phyloP scores from a whole-genome alignment of 2,797 vertebrate species.

The Trachops cirrhosus region DNA sequence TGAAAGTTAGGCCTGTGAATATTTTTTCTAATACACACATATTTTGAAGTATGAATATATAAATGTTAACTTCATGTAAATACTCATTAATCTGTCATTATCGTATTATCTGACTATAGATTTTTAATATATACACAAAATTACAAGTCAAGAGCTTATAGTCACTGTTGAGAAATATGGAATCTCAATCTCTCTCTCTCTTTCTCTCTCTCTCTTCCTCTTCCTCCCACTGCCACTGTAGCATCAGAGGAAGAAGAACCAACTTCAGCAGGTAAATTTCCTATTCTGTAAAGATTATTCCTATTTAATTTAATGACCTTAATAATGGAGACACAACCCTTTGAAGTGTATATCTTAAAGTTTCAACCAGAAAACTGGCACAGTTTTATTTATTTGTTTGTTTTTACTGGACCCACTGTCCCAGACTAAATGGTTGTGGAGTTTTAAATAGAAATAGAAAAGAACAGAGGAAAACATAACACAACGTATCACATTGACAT shows the following conservation, averaged over 20 bases:
- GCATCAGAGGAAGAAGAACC: constrained; percentile 81
- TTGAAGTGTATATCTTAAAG: neutral
- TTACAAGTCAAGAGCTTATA: neutral
- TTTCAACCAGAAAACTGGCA: neutral
- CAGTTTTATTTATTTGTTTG: neutral
- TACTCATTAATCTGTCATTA: neutral
- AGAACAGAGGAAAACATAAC: neutral
- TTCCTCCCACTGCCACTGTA: neutral
- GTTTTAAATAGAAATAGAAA: neutral
- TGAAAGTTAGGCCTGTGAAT: neutral
- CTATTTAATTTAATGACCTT: neutral
- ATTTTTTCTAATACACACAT: neutral
- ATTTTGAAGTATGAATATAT: neutral
- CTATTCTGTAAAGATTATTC: neutral
- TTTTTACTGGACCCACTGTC: neutral
- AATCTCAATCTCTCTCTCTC: neutral
- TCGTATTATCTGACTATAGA: neutral
- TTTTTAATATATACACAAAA: neutral
- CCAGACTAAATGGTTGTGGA: neutral
- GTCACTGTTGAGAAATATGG: constrained; percentile 36
- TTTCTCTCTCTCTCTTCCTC: neutral
- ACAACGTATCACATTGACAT: neutral
- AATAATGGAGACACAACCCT: neutral
- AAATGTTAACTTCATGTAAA: neutral
- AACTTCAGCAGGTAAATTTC: constrained; percentile 80